phyloP scores from a whole-genome alignment of 2,888 invertebrate genomes.

The Drosophila picticornis region DNA sequence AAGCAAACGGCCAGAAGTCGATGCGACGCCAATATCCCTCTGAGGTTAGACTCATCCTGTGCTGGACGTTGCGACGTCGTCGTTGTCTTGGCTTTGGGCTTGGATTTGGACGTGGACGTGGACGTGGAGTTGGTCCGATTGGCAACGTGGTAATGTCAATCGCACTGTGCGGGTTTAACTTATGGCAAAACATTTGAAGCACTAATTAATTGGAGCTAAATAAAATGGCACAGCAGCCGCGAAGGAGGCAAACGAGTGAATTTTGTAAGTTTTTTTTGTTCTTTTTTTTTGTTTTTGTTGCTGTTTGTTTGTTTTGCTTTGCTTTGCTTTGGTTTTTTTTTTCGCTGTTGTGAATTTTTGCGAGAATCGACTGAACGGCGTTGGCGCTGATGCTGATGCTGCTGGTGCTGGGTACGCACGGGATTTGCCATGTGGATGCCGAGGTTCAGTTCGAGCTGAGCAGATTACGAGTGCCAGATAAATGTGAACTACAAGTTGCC shows the following conservation, averaged over 20 bases:
- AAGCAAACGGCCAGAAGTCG: constrained; percentile 58
- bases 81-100: constrained; percentile 15
- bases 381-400: constrained; percentile 51
- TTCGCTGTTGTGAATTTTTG: constrained; percentile 32
- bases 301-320: constrained; percentile 9
- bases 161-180: constrained; percentile 83
- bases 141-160: constrained; percentile 77
- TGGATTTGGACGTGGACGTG: constrained; percentile 30
- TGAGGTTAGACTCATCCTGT: constrained; percentile 26
- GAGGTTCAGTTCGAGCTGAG: constrained; percentile 35
- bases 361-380: constrained; percentile 44
- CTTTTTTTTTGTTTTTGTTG: constrained; percentile 12
- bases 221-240: constrained; percentile 82
- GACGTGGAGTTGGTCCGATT: constrained; percentile 56
- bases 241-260: constrained; percentile 46
- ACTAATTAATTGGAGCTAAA: constrained; percentile 85
- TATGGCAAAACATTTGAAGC: constrained; percentile 85
- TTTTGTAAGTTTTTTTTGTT: constrained; percentile 8
- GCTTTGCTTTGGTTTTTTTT: constrained; percentile 3
- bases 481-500: constrained; percentile 82
- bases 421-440: constrained; percentile 55
- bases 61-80: constrained; percentile 25
- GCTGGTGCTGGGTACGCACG: constrained; percentile 59
- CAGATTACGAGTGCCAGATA: constrained; percentile 82
- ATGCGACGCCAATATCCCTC: constrained; percentile 37